A percentile compares a stretch with the other conserved stretches of the same genome.
Conservation (phyloP, 2,113 vertebrate genomes). For the Mesembrinibis cayennensis region DNA sequence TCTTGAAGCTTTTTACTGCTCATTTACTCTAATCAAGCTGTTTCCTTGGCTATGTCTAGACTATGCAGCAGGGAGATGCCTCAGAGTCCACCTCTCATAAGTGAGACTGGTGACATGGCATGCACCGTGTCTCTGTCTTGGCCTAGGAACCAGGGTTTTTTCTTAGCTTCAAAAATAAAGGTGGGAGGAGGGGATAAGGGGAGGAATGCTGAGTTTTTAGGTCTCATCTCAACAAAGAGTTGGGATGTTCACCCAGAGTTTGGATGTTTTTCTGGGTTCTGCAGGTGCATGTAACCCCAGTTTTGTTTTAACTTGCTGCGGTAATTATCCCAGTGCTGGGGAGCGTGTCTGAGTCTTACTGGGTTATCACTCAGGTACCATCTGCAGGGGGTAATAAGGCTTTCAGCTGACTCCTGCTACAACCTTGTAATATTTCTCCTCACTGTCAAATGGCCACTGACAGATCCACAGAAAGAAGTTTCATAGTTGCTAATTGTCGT, state of each 20-base stretch:
- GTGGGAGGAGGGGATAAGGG: rapidly evolving
- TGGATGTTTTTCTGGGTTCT: neutral
- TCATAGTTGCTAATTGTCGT: neutral
- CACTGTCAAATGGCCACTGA: neutral
- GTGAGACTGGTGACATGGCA: neutral
- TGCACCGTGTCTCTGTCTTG: neutral
- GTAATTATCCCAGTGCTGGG: neutral
- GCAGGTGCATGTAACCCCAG: neutral
- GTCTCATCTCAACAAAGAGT: neutral
- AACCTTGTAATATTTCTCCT: neutral
- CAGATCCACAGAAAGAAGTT: neutral
- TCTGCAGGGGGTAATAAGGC: neutral
- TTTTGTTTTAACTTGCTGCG: neutral
- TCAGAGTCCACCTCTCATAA: neutral
- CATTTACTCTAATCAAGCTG: neutral
- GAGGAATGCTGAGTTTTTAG: neutral
- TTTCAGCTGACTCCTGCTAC: neutral
- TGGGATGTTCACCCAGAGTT: neutral
- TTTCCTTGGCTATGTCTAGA: neutral
- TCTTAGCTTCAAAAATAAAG: neutral
- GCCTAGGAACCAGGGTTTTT: neutral
- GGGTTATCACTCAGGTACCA: neutral
- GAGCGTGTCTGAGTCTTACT: neutral
- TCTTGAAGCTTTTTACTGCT: neutral
- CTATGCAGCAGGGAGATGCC: neutral